Percentiles rank a stretch among this genome's conserved stretches.
These are phyloP conservation scores for Erebia epiphron DNA, from an alignment of 2,888 invertebrate species.

Conservation along the genomic window DNA sequence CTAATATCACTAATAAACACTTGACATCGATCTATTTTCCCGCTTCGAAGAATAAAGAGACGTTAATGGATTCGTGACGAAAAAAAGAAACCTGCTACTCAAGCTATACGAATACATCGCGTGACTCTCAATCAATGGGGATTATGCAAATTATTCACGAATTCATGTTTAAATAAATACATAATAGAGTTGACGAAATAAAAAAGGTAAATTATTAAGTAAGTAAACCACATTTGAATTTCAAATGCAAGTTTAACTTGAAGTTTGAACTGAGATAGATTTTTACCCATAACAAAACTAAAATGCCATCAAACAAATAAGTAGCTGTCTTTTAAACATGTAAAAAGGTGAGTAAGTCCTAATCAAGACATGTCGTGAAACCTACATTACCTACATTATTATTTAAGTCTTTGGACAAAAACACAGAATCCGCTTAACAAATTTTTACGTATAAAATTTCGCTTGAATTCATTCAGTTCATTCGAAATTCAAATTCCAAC, in stretches of 20 bases:
- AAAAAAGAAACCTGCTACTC: slow-evolving; percentile 22
- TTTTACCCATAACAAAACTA: background rate
- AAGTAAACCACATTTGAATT: background rate
- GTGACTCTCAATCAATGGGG: slow-evolving; percentile 34
- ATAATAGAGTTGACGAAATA: background rate
- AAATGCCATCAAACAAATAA: background rate
- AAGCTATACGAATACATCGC: slow-evolving; percentile 21
- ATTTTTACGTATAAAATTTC: slow-evolving; percentile 52
- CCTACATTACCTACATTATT: background rate
- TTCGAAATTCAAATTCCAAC: slow-evolving; percentile 65
- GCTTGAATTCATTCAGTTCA: slow-evolving; percentile 62
- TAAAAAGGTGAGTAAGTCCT: background rate
- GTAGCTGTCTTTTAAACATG: background rate
- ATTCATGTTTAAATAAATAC: slow-evolving; percentile 25
- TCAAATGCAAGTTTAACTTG: slow-evolving; percentile 3
- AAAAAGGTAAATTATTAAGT: background rate
- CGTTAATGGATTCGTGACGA: slow-evolving; percentile 32
- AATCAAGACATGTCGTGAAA: slow-evolving; percentile 2
- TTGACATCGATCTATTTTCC: slow-evolving; percentile 65
- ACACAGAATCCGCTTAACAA: slow-evolving; percentile 35
- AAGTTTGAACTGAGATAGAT: background rate
- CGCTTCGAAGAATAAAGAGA: slow-evolving; percentile 24
- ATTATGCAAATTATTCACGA: slow-evolving; percentile 32
- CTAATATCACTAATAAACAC: slow-evolving; percentile 72
- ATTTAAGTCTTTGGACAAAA: slow-evolving; percentile 16